A percentile compares a stretch with the other conserved stretches of the same genome.
phyloP scores from a whole-genome alignment of 2,797 vertebrate species.

The Smutsia temminckii region DNA sequence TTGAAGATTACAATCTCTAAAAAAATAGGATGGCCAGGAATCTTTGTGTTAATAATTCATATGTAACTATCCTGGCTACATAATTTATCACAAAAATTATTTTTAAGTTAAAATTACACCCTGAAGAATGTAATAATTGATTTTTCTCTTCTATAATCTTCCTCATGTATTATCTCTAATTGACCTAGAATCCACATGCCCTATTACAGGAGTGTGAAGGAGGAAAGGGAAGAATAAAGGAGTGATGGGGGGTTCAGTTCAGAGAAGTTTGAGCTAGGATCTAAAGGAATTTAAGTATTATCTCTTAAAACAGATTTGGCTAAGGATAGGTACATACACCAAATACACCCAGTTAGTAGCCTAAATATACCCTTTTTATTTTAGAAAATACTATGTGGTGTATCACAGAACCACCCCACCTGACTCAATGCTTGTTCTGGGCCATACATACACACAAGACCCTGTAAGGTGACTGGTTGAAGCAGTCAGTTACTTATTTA shows the following conservation, averaged over 20 bases:
- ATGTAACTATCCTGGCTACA: not conserved
- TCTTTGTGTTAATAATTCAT: conserved; percentile 42
- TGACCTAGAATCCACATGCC: conserved; percentile 35
- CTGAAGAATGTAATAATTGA: conserved; percentile 38
- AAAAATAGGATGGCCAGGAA: not conserved
- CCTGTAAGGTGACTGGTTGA: not conserved
- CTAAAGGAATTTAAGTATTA: conserved; percentile 32
- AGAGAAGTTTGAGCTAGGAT: not conserved
- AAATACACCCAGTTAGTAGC: not conserved
- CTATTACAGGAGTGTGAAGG: not conserved
- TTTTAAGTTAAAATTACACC: conserved; percentile 48
- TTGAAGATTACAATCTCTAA: not conserved
- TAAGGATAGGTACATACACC: not conserved
- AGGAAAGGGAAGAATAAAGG: not conserved
- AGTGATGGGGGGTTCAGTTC: not conserved
- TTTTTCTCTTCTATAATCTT: conserved; percentile 45
- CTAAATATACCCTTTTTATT: not conserved
- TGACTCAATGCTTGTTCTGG: not conserved
- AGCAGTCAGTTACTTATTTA: not conserved
- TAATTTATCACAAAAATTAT: conserved; percentile 29
- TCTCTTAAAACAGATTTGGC: not conserved
- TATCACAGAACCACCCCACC: not conserved
- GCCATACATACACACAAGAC: fast-evolving
- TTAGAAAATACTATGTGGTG: not conserved
- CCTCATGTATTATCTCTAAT: conserved; percentile 3